phyloP scores from a whole-genome alignment of 2,797 vertebrate genomes.

The Oryzias sinensis region DNA sequence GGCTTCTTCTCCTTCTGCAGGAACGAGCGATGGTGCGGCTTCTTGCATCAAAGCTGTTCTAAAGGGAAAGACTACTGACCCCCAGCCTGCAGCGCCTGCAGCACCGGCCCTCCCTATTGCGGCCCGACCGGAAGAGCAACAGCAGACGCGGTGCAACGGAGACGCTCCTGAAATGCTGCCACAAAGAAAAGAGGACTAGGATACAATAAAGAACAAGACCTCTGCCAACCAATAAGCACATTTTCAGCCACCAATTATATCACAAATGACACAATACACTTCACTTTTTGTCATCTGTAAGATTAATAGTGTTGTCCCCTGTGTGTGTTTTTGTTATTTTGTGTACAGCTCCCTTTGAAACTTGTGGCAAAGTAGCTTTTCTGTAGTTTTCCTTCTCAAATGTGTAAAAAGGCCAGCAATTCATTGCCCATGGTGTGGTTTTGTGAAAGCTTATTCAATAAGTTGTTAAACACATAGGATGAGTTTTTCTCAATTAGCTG shows the following conservation, averaged over 20 bases:
- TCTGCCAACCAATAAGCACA: constrained; percentile 44
- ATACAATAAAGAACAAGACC: constrained; percentile 49
- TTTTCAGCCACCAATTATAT: constrained; percentile 58
- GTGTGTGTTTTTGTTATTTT: constrained; percentile 51
- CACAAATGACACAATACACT: constrained; percentile 47
- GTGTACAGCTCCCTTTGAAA: constrained; percentile 65
- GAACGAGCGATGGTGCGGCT: constrained; percentile 58
- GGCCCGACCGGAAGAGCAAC: constrained; percentile 61
- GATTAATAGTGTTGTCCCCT: constrained; percentile 53
- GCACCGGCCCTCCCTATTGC: constrained; percentile 50
- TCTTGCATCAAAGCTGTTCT: constrained; percentile 67
- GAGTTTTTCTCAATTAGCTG: constrained; percentile 50
- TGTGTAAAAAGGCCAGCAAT: constrained; percentile 50
- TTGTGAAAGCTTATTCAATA: constrained; percentile 42
- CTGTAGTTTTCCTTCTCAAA: constrained; percentile 50
- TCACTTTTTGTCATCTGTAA: constrained; percentile 57
- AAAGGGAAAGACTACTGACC: constrained; percentile 61
- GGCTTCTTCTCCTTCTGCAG: constrained; percentile 62
- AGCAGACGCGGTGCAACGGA: constrained; percentile 79
- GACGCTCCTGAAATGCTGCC: constrained; percentile 71
- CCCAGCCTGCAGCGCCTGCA: constrained; percentile 62
- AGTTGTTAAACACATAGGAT: constrained; percentile 57
- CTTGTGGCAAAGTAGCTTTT: constrained; percentile 60
- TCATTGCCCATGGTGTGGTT: constrained; percentile 44
- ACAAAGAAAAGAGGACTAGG: constrained; percentile 75